These are phyloP conservation scores for Seriola aureovittata DNA, from an alignment of 2,113 vertebrate genomes.

Conservation along the genomic window DNA sequence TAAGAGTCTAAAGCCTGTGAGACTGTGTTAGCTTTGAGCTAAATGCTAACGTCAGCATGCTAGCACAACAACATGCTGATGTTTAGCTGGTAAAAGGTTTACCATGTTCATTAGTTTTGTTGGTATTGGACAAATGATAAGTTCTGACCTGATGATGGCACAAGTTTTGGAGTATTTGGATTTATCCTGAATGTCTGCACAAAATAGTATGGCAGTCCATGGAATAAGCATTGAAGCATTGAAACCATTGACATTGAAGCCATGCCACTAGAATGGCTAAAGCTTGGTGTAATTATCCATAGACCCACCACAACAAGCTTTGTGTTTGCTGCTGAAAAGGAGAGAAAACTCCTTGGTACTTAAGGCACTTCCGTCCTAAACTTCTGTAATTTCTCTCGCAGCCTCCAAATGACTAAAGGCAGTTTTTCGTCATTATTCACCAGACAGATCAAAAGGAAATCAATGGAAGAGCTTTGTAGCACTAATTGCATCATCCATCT, in stretches of 20 bases:
- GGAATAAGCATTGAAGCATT: neutral
- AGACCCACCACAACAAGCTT: neutral
- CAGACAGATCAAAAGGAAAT: conserved; percentile 54
- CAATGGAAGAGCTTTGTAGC: conserved; percentile 43
- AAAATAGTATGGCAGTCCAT: neutral
- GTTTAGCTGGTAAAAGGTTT: too few relatives aligned
- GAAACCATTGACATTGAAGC: too few relatives aligned
- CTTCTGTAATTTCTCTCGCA: neutral
- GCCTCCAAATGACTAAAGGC: conserved; percentile 2
- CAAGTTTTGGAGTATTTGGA: too few relatives aligned
- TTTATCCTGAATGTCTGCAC: neutral
- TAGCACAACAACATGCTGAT: too few relatives aligned
- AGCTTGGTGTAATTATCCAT: neutral
- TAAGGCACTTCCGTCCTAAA: neutral
- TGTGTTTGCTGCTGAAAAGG: neutral
- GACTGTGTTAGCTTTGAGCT: too few relatives aligned
- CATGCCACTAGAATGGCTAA: neutral
- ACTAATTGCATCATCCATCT: conserved; percentile 68
- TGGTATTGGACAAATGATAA: too few relatives aligned
- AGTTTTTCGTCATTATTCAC: conserved; percentile 42
- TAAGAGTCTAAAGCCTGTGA: too few relatives aligned
- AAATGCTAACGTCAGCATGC: too few relatives aligned
- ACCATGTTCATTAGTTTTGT: too few relatives aligned
- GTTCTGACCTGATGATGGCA: too few relatives aligned
- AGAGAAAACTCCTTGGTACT: neutral